Conservation (phyloP, 37 sponge, comb jelly and placozoan genomes). For the Cladorhizidae sp. region DNA sequence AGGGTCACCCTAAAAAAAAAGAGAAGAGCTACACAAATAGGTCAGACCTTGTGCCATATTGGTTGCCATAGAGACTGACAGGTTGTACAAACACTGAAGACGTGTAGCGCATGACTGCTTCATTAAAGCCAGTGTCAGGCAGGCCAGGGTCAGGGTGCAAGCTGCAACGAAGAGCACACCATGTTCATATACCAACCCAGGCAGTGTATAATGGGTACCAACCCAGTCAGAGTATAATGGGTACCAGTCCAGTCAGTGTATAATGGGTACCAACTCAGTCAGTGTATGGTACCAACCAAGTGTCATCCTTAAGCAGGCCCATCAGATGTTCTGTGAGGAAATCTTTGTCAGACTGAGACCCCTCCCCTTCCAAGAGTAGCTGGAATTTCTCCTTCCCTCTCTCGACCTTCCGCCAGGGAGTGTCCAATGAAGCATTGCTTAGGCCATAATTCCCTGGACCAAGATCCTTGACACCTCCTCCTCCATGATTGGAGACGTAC, state of each 20-base stretch:
- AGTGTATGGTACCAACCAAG: conserved; percentile 30
- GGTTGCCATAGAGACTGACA: neutral
- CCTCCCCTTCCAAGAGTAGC: neutral
- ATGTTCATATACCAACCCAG: neutral
- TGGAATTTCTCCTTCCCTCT: conserved; percentile 61
- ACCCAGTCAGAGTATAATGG: too few species aligned
- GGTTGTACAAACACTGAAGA: conserved; percentile 51
- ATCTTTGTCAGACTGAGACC: conserved; percentile 4
- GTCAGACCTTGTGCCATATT: conserved; percentile 67
- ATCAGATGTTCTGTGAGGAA: conserved; percentile 45
- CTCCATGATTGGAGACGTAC: conserved; percentile 41
- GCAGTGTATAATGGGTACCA: too few species aligned
- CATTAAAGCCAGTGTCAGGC: conserved; percentile 42
- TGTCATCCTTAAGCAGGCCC: conserved; percentile 34
- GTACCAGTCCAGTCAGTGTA: too few species aligned
- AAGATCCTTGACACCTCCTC: neutral
- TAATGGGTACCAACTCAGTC: too few species aligned
- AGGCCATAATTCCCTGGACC: conserved; percentile 62
- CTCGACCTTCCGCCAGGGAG: conserved; percentile 74
- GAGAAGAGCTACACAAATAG: neutral
- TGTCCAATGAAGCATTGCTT: conserved; percentile 55
- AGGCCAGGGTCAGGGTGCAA: conserved; percentile 58
- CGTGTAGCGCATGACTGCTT: conserved; percentile 6
- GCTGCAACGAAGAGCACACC: conserved; percentile 11
- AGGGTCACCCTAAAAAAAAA: too few species aligned